Evolutionary conservation across 2,888 invertebrate species (phyloP).

Genomic region (Zootermopsis nevadensis): DNA sequence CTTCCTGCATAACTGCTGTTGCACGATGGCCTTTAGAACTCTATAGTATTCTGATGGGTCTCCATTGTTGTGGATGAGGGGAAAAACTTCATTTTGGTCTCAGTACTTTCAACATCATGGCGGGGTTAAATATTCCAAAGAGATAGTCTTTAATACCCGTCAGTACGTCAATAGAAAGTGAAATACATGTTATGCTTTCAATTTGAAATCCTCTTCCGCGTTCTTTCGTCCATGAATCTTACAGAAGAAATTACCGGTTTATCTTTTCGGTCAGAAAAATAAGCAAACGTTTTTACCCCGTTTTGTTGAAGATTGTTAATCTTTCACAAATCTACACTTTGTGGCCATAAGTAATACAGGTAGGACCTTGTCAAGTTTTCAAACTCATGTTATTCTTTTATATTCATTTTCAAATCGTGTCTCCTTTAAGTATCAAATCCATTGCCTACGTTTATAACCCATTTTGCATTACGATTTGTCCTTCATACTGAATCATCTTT

Average conservation of each 20-base stretch:
- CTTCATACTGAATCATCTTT: conserved; percentile 6
- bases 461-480: neutral
- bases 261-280: neutral
- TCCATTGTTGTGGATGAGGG: no score
- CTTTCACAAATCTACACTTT: neutral
- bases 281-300: neutral
- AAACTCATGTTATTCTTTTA: neutral
- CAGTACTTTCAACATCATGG: no score
- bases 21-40: no score
- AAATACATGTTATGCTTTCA: neutral
- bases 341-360: neutral
- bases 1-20: no score
- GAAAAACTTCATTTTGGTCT: no score
- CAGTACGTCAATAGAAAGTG: neutral
- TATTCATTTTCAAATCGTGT: neutral
- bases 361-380: neutral
- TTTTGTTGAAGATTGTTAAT: neutral
- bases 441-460: neutral
- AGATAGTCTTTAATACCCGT: neutral
- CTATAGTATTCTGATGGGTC: no score
- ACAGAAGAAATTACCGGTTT: neutral
- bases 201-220: neutral
- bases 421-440: neutral
- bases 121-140: neutral
- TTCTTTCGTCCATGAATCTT: neutral